Percentiles rank a stretch among this genome's conserved stretches.
Evolutionary conservation across 2,113 vertebrate genomes (phyloP).

Genomic region (Urocynchramus pylzowi): DNA sequence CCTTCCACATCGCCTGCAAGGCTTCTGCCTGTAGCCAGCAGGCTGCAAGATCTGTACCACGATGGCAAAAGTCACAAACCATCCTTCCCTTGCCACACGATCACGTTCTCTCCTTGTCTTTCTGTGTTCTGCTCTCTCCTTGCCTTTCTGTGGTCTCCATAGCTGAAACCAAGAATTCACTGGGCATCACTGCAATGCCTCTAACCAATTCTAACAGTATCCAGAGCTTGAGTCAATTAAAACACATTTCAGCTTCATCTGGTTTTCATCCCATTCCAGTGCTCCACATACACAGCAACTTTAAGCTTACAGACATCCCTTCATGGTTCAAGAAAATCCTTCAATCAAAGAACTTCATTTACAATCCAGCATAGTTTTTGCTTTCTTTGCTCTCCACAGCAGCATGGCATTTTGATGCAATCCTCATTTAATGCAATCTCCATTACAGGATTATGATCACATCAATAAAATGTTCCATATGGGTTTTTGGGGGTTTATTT

Average conservation of each 20-base stretch:
- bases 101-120: background rate
- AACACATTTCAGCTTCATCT: background rate
- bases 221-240: background rate
- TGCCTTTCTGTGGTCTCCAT: constrained; percentile 5
- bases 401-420: constrained; percentile 54
- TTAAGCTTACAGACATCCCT: constrained; percentile 41
- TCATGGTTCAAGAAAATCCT: constrained; percentile 41
- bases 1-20: background rate
- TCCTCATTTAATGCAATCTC: constrained; percentile 62
- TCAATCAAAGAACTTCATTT: constrained; percentile 63
- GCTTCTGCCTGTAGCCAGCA: background rate
- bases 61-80: background rate
- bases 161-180: constrained; percentile 41
- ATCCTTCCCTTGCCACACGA: background rate
- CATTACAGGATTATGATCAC: constrained; percentile 64
- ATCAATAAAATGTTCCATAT: constrained; percentile 58
- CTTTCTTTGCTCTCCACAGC: background rate
- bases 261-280: constrained; percentile 1
- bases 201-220: background rate
- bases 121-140: background rate
- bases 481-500: background rate
- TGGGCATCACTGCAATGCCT: constrained; percentile 34
- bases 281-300: constrained; percentile 33
- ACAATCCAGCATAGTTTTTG: constrained; percentile 40
- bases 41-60: background rate